A percentile compares a stretch with the other conserved stretches of the same genome.
phyloP scores from a whole-genome alignment of 2,113 vertebrate genomes.

The Rhabdomys dilectus region DNA sequence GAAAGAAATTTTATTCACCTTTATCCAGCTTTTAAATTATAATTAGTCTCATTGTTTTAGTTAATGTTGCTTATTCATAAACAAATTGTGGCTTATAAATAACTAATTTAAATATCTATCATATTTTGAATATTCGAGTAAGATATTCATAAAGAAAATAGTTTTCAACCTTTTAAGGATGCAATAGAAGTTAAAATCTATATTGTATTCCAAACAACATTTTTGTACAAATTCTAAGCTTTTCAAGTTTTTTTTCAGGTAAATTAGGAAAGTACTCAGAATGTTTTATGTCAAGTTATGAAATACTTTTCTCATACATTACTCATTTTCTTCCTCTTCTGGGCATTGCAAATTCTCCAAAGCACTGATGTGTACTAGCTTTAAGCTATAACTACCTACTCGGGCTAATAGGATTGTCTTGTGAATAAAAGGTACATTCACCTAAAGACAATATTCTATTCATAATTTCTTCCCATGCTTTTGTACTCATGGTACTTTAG shows the following conservation, averaged over 20 bases:
- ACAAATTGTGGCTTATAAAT: not conserved
- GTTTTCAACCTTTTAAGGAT: not conserved
- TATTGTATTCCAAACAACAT: not conserved
- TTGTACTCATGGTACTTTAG: not conserved
- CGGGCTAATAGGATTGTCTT: not conserved
- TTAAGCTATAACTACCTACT: not conserved
- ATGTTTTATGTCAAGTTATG: not conserved
- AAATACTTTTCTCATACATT: not conserved
- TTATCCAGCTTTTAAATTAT: not conserved
- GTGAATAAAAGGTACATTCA: not conserved
- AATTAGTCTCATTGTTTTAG: not conserved
- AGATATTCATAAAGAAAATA: not conserved
- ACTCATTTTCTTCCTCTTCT: not conserved
- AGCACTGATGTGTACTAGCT: not conserved
- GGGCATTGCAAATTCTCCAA: not conserved
- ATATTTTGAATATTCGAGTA: not conserved
- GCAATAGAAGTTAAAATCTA: not conserved
- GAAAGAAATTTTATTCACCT: not conserved
- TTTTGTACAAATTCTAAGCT: not conserved
- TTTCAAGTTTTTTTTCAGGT: not conserved
- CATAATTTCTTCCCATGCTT: not conserved
- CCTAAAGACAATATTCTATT: not conserved
- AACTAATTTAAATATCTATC: not conserved
- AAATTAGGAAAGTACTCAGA: not conserved
- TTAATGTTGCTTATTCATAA: not conserved